Percentiles rank a stretch among this genome's conserved stretches.
These are phyloP conservation scores for Sminthurides aquaticus DNA, from an alignment of 2,888 invertebrate species.

Conservation along the genomic window DNA sequence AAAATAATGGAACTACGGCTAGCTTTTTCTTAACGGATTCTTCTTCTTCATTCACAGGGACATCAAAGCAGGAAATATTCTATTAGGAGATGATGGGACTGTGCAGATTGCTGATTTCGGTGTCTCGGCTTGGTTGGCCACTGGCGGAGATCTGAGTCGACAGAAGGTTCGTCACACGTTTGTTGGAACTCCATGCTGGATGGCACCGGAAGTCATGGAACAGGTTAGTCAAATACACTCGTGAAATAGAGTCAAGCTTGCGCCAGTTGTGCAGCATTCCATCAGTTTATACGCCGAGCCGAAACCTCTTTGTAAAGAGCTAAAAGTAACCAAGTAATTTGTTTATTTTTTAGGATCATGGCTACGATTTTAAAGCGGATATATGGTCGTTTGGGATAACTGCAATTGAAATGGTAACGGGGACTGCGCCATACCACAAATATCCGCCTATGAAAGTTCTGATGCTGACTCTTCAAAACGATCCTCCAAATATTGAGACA, in stretches of 20 bases:
- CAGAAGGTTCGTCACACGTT: constrained; percentile 74
- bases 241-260: not conserved
- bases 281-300: not conserved
- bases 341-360: constrained; percentile 63
- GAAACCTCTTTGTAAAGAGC: not conserved
- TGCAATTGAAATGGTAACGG: constrained; percentile 97
- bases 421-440: constrained; percentile 97
- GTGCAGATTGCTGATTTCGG: constrained; percentile 99
- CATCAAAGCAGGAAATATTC: constrained; percentile 95
- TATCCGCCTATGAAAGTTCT: constrained; percentile 99
- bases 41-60: constrained; percentile 56
- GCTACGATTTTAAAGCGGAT: constrained; percentile 96
- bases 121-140: constrained; percentile 94
- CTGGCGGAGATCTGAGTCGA: constrained; percentile 83
- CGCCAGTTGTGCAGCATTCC: constrained; percentile 42
- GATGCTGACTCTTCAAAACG: constrained; percentile 96
- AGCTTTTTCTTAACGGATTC: too few relatives aligned
- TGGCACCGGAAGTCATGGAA: constrained; percentile 98
- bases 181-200: constrained; percentile 59
- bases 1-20: not conserved
- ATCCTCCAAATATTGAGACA: constrained; percentile 92
- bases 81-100: constrained; percentile 80
- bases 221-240: constrained; percentile 55
- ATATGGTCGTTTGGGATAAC: constrained; percentile 93
- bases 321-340: not conserved